phyloP scores from a whole-genome alignment of 2,888 invertebrate species.

The Agonopterix alstromeriana region DNA sequence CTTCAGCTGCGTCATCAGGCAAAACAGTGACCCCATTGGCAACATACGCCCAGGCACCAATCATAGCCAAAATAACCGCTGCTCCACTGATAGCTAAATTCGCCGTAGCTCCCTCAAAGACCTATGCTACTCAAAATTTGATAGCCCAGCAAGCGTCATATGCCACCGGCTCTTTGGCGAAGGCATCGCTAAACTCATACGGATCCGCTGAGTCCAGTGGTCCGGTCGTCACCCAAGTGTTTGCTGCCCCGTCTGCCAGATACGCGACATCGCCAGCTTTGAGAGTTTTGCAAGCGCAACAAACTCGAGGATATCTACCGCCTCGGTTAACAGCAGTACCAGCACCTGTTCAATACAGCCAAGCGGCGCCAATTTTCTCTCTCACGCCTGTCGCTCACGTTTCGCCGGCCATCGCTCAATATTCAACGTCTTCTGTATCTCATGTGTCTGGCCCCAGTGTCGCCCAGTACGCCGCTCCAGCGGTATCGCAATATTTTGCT shows the following conservation, averaged over 20 bases:
- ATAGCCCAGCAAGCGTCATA: conserved; percentile 38
- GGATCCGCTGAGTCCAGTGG: conserved; percentile 44
- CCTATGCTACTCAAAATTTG: conserved; percentile 49
- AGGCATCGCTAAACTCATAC: conserved; percentile 59
- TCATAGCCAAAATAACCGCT: conserved; percentile 65
- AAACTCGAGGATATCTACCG: conserved; percentile 22
- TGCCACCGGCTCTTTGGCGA: conserved; percentile 48
- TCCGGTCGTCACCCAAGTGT: conserved; percentile 68
- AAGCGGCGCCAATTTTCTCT: conserved; percentile 15
- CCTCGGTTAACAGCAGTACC: conserved; percentile 20
- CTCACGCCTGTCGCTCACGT: conserved; percentile 15
- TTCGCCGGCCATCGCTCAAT: conserved; percentile 9
- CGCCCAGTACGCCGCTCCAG: conserved; percentile 27
- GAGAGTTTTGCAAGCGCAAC: conserved; percentile 30
- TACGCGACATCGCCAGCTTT: conserved; percentile 56
- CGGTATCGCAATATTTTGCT: conserved; percentile 17
- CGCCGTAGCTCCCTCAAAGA: conserved; percentile 45
- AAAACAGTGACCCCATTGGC: conserved; percentile 56
- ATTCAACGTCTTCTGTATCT: conserved; percentile 28
- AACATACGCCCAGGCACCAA: conserved; percentile 72
- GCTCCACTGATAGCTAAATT: conserved; percentile 62
- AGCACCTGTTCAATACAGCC: conserved; percentile 33
- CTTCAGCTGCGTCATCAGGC: conserved; percentile 39
- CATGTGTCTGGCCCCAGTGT: conserved; percentile 30
- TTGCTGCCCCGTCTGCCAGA: conserved; percentile 44